Evolutionary conservation across 1,140 invertebrate genomes (phyloP).

Genomic region (Branchinecta lindahli): DNA sequence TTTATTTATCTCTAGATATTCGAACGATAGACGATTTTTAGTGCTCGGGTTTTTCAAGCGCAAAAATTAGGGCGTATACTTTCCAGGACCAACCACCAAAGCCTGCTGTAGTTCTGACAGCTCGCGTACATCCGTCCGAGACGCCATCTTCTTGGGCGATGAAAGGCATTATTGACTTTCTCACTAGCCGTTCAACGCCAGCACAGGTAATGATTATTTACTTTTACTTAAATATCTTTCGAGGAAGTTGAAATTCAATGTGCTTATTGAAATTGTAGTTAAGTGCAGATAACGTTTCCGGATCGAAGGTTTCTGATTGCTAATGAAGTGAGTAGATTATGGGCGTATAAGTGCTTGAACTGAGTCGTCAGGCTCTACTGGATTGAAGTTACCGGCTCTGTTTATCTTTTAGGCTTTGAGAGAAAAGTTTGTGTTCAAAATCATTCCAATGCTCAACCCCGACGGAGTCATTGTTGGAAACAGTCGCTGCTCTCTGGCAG

Average conservation of each 20-base stretch:
- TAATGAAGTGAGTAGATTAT: too few species aligned
- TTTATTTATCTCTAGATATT: too few species aligned
- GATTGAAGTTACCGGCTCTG: too few species aligned
- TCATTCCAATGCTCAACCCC: conserved; percentile 89
- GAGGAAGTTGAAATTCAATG: too few species aligned
- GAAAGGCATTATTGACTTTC: conserved; percentile 83
- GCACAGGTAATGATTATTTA: conserved; percentile 27
- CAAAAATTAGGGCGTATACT: too few species aligned
- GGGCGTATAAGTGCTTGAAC: too few species aligned
- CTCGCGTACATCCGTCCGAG: conserved; percentile 87
- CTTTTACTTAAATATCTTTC: neutral
- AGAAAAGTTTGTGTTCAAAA: conserved; percentile 85
- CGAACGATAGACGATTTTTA: too few species aligned
- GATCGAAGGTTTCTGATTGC: too few species aligned
- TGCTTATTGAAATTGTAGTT: too few species aligned
- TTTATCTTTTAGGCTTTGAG: conserved; percentile 46
- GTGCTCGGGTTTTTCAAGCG: too few species aligned
- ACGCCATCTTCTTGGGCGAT: conserved; percentile 91
- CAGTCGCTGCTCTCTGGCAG: conserved; percentile 70
- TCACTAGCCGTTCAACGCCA: conserved; percentile 45
- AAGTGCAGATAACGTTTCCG: too few species aligned
- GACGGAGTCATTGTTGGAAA: conserved; percentile 92
- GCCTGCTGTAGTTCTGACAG: conserved; percentile 67
- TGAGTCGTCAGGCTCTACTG: too few species aligned
- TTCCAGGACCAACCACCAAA: conserved; percentile 31